Evolutionary conservation across 2,888 invertebrate species (phyloP).

Genomic region (Mamestra brassicae): DNA sequence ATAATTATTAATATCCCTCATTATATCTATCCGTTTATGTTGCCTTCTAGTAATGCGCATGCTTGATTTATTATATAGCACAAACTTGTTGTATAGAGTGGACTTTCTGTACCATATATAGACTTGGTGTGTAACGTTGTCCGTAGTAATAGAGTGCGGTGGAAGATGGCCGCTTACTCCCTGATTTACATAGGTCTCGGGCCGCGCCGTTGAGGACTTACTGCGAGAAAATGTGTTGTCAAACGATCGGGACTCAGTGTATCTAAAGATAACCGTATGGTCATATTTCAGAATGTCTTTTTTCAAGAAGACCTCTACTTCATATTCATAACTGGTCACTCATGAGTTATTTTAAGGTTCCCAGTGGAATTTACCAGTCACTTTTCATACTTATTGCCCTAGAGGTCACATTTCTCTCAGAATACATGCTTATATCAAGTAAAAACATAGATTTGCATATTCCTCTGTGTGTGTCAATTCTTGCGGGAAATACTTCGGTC

Average conservation of each 20-base stretch:
- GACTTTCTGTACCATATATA: conserved; percentile 16
- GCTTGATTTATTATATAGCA: neutral
- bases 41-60: neutral
- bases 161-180: conserved; percentile 8
- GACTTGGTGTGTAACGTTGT: neutral
- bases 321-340: conserved; percentile 1
- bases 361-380: neutral
- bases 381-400: neutral
- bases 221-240: conserved; percentile 25
- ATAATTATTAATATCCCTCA: too few relatives aligned
- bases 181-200: conserved; percentile 50
- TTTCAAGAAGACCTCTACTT: conserved; percentile 9
- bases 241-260: neutral
- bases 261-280: conserved; percentile 6
- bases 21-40: too few relatives aligned
- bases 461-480: neutral
- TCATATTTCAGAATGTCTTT: neutral
- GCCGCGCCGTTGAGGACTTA: conserved; percentile 6
- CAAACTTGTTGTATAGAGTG: neutral
- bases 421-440: neutral
- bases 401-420: neutral
- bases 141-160: conserved; percentile 10
- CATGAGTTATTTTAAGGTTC: neutral
- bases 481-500: conserved; percentile 4
- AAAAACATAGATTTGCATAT: neutral